Percentiles rank a stretch among this genome's conserved stretches.
Conservation (phyloP, 2,888 invertebrate species). For the Meta bourneti region DNA sequence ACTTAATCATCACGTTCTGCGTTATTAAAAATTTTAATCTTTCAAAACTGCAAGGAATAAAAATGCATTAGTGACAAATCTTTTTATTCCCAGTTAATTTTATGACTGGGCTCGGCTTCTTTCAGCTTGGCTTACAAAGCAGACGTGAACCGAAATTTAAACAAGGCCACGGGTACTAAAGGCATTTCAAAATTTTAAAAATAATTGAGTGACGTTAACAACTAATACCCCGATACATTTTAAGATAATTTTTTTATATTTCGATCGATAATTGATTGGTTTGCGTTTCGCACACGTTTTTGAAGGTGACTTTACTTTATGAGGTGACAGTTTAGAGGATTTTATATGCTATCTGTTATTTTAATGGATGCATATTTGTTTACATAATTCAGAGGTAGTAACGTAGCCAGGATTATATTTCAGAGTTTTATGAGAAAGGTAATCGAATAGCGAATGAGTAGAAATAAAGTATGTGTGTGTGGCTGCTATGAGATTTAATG, state of each 20-base stretch:
- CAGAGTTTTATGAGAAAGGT: no score
- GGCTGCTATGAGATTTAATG: no score
- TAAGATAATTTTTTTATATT: neutral
- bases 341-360: no score
- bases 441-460: no score
- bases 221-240: neutral
- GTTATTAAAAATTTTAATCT: constrained; percentile 8
- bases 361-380: no score
- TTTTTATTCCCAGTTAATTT: neutral
- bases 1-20: constrained; percentile 4
- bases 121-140: neutral
- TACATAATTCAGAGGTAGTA: no score
- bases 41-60: neutral
- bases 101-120: neutral
- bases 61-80: neutral
- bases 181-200: neutral
- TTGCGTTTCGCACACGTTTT: neutral
- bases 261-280: neutral
- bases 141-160: neutral
- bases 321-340: no score
- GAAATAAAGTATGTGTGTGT: no score
- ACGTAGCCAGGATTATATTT: no score
- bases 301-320: neutral
- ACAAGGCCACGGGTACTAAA: neutral
- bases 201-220: neutral